phyloP scores from a whole-genome alignment of 2,113 vertebrate genomes.

The human region DNA sequence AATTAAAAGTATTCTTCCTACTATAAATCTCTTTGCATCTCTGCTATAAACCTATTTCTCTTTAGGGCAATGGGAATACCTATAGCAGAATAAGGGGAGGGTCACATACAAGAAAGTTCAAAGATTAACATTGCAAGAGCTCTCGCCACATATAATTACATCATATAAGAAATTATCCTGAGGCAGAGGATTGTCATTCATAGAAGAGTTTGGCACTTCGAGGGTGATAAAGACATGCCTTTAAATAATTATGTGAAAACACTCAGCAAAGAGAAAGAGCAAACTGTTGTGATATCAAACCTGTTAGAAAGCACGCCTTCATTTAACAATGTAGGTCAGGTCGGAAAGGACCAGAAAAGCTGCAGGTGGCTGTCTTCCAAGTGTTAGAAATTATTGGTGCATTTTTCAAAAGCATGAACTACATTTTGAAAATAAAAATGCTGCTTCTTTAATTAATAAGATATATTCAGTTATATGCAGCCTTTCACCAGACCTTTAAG shows the following conservation, averaged over 20 bases:
- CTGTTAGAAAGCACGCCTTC: conserved; percentile 15
- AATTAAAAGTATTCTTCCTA: background rate
- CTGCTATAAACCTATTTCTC: background rate
- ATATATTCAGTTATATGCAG: conserved; percentile 73
- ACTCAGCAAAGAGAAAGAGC: conserved; percentile 38
- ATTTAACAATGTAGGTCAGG: conserved; percentile 33
- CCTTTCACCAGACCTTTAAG: conserved; percentile 80
- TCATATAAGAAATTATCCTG: conserved; percentile 45
- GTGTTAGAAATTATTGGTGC: conserved; percentile 31
- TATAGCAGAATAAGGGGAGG: background rate
- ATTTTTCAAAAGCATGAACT: conserved; percentile 18
- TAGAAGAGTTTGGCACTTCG: conserved; percentile 25
- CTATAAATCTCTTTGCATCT: background rate
- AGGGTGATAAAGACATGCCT: conserved; percentile 40
- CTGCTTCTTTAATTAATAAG: conserved; percentile 78
- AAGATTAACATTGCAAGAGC: background rate
- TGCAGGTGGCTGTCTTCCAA: background rate
- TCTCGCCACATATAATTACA: background rate
- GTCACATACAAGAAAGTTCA: background rate
- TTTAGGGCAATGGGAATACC: background rate
- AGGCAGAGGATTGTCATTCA: conserved; percentile 37
- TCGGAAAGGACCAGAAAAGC: background rate
- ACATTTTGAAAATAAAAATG: conserved; percentile 62
- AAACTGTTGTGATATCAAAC: background rate
- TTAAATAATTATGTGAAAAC: conserved; percentile 66